These are phyloP conservation scores for Noctua comes DNA, from an alignment of 2,888 invertebrate genomes.

Conservation along the genomic window DNA sequence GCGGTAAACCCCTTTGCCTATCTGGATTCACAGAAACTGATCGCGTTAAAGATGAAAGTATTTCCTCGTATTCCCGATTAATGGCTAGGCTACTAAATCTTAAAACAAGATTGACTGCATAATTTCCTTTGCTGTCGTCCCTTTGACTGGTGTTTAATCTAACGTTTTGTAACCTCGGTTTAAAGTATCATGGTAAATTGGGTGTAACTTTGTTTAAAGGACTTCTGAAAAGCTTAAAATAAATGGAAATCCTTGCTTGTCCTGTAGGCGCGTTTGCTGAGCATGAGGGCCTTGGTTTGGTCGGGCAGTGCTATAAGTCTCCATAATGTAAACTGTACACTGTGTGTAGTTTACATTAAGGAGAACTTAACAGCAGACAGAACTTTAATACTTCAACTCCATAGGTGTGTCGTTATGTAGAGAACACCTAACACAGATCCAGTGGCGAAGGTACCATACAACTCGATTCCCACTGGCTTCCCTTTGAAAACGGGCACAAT, in stretches of 20 bases:
- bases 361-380: background rate
- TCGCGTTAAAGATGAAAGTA: slow-evolving; percentile 45
- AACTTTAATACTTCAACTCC: background rate
- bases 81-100: slow-evolving; percentile 61
- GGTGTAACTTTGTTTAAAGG: background rate
- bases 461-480: no score
- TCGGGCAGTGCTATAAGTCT: background rate
- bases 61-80: slow-evolving; percentile 56
- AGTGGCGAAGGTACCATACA: no score
- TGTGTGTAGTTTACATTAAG: background rate
- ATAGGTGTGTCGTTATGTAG: background rate
- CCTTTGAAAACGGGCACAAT: no score
- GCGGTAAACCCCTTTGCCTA: slow-evolving; percentile 26
- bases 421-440: background rate
- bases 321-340: no score
- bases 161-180: background rate
- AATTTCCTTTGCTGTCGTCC: slow-evolving; percentile 26
- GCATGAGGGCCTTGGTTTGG: background rate
- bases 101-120: slow-evolving; percentile 46
- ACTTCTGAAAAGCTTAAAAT: background rate
- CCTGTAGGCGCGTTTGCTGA: background rate
- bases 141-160: slow-evolving; percentile 16
- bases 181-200: background rate
- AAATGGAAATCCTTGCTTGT: background rate
- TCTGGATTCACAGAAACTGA: slow-evolving; percentile 50